Evolutionary conservation across 2,888 invertebrate species (phyloP).

Genomic region (Odontocerum albicorne): DNA sequence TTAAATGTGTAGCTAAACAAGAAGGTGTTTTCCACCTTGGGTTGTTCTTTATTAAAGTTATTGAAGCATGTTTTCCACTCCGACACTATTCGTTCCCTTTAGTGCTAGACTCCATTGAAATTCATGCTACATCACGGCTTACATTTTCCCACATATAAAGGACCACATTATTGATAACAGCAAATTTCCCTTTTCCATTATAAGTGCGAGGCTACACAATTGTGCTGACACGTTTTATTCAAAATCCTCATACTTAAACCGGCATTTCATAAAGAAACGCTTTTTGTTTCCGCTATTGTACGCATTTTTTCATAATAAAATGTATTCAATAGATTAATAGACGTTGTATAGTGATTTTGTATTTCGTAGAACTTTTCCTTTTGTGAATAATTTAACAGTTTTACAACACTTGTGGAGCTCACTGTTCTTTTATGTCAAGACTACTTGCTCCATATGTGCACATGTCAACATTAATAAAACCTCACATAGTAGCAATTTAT

Average conservation of each 20-base stretch:
- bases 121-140: slow-evolving; percentile 18
- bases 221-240: slow-evolving; percentile 8
- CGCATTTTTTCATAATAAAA: neutral
- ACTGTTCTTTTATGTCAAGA: too few species aligned
- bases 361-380: too few species aligned
- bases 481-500: too few species aligned
- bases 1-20: neutral
- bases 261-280: slow-evolving; percentile 10
- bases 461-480: too few species aligned
- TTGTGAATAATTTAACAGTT: neutral
- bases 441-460: too few species aligned
- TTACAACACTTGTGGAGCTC: slow-evolving; percentile 8
- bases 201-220: slow-evolving; percentile 11
- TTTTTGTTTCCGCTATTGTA: slow-evolving; percentile 13
- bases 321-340: slow-evolving; percentile 7
- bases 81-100: slow-evolving; percentile 8
- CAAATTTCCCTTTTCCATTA: slow-evolving; percentile 22
- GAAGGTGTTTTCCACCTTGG: neutral
- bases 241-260: neutral
- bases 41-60: slow-evolving; percentile 4
- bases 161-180: slow-evolving; percentile 29
- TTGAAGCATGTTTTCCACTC: neutral
- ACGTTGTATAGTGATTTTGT: neutral
- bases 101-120: slow-evolving; percentile 19
- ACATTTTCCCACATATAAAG: slow-evolving; percentile 24